These are phyloP conservation scores for Darwinula stevensoni DNA, from an alignment of 2,888 invertebrate genomes.

Conservation along the genomic window DNA sequence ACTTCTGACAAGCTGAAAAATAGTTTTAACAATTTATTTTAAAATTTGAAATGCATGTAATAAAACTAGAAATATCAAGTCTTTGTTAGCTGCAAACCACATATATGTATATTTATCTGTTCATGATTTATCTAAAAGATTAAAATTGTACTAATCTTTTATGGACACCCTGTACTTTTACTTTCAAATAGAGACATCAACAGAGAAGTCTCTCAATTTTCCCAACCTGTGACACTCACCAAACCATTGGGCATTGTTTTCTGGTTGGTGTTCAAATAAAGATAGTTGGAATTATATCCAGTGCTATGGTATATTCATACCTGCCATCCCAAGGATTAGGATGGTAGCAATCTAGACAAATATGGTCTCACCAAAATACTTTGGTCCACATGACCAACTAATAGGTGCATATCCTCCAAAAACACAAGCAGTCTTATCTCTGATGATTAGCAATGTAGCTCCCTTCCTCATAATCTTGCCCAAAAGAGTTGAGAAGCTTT, in stretches of 20 bases:
- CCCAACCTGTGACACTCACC: constrained; percentile 14
- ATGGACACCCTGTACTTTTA: too few relatives aligned
- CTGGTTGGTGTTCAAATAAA: constrained; percentile 69
- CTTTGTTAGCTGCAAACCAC: not conserved
- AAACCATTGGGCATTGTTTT: constrained; percentile 82
- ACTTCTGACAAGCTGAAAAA: too few relatives aligned
- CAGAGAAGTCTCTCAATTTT: constrained; percentile 3
- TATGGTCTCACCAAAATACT: constrained; percentile 29
- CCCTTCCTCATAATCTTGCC: constrained; percentile 13
- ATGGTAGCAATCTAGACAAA: constrained; percentile 1
- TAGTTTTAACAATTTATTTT: too few relatives aligned
- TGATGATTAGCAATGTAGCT: constrained; percentile 38
- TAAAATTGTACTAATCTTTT: too few relatives aligned
- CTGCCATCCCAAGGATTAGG: constrained; percentile 33
- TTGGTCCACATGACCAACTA: constrained; percentile 42
- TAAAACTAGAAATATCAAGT: too few relatives aligned
- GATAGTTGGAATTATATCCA: constrained; percentile 60
- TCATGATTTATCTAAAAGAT: constrained; percentile 1
- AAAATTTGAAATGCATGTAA: too few relatives aligned
- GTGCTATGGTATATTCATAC: constrained; percentile 47
- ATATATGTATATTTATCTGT: not conserved
- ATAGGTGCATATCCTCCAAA: constrained; percentile 69
- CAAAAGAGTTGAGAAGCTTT: constrained; percentile 27
- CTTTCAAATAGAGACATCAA: too few relatives aligned
- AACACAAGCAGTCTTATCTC: constrained; percentile 40